Conservation (phyloP, 2,113 vertebrate genomes). For the Vulpes ferrilata region DNA sequence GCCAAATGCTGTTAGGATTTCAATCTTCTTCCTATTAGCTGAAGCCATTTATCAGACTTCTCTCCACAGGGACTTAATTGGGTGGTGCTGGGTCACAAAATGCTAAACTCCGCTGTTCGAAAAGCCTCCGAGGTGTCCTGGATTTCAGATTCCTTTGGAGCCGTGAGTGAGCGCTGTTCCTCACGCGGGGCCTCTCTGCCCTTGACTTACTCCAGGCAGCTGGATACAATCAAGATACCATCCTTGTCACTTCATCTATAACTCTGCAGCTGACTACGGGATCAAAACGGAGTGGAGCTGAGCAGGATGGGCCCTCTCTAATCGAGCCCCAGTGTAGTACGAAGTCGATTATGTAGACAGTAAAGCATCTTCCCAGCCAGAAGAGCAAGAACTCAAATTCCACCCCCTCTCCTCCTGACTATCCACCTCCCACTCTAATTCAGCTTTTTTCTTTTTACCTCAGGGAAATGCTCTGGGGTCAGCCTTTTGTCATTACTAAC, state of each 20-base stretch:
- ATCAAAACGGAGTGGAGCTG: conserved; percentile 86
- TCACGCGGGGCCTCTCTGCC: conserved; percentile 76
- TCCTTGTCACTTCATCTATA: conserved; percentile 89
- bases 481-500: conserved; percentile 35
- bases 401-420: not conserved
- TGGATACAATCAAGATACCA: conserved; percentile 90
- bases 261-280: conserved; percentile 85
- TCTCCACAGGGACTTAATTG: conserved; percentile 54
- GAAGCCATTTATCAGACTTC: conserved; percentile 52
- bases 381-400: not conserved
- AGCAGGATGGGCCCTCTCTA: conserved; percentile 84
- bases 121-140: conserved; percentile 25
- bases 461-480: conserved; percentile 36
- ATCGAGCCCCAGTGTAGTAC: conserved; percentile 75
- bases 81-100: not conserved
- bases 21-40: not conserved
- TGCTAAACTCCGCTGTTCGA: accelerated
- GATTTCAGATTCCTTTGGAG: conserved; percentile 74
- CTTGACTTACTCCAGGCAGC: conserved; percentile 86
- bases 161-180: conserved; percentile 67
- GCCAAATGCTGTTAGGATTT: not conserved
- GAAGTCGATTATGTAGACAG: conserved; percentile 76
- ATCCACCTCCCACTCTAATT: not conserved
- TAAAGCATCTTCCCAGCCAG: conserved; percentile 72
- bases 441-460: not conserved